These are phyloP conservation scores for Cathartes aura DNA, from an alignment of 2,113 vertebrate genomes.

Conservation along the genomic window DNA sequence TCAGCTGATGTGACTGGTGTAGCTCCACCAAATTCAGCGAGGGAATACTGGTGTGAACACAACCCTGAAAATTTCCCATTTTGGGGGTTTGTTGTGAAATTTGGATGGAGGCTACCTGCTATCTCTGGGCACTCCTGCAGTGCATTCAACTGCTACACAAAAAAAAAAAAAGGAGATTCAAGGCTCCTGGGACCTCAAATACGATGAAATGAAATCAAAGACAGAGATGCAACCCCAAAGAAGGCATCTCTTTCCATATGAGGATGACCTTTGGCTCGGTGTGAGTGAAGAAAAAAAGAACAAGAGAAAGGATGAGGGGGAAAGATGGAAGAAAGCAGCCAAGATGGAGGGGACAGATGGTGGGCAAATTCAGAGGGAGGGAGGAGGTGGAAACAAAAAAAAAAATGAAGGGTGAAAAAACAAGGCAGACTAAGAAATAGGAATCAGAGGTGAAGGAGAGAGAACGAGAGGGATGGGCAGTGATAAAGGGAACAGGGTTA, in stretches of 20 bases:
- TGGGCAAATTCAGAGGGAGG: not conserved
- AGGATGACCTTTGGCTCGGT: not conserved
- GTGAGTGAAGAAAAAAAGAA: not conserved
- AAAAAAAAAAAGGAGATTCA: not conserved
- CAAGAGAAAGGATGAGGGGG: not conserved
- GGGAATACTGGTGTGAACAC: not conserved
- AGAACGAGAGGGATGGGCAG: not conserved
- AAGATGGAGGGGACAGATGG: not conserved
- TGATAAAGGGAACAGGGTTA: constrained; percentile 45
- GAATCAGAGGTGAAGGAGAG: not conserved
- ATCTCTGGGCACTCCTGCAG: not conserved
- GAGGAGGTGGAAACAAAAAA: not conserved
- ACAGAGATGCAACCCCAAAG: not conserved
- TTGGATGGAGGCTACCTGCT: not conserved
- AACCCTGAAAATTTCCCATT: not conserved
- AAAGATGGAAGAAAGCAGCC: not conserved
- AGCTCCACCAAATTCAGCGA: not conserved
- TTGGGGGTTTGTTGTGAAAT: not conserved
- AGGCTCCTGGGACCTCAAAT: not conserved
- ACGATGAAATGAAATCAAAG: not conserved
- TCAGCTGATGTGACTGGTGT: not conserved
- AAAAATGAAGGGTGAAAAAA: not conserved
- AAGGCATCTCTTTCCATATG: not conserved
- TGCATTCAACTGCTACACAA: not conserved
- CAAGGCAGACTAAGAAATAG: not conserved